These are phyloP conservation scores for Gopherus evgoodei DNA, from an alignment of 2,113 vertebrate species.

Conservation along the genomic window DNA sequence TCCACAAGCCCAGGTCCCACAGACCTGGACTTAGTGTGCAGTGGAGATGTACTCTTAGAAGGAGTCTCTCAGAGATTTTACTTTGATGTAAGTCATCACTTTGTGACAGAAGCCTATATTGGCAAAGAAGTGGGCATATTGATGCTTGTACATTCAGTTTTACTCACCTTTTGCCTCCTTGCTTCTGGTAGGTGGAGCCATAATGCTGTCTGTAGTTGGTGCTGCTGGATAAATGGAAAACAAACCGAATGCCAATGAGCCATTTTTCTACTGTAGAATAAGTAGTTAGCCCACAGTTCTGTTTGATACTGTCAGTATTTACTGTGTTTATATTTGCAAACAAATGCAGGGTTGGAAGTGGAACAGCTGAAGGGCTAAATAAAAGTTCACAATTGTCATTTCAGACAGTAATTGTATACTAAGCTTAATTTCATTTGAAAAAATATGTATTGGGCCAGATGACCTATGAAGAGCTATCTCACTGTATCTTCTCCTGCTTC, in stretches of 20 bases:
- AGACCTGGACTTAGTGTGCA: neutral
- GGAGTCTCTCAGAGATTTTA: neutral
- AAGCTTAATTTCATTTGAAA: neutral
- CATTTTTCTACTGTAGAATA: neutral
- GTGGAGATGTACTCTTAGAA: neutral
- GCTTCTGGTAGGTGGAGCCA: neutral
- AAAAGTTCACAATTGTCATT: neutral
- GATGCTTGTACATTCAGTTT: neutral
- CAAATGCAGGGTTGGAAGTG: neutral
- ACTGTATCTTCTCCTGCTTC: neutral
- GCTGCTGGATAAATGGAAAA: neutral
- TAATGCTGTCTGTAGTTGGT: neutral
- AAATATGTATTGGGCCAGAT: fast-evolving
- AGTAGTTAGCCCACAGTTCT: neutral
- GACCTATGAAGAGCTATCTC: neutral
- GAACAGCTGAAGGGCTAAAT: neutral
- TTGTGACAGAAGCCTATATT: neutral
- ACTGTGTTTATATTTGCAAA: neutral
- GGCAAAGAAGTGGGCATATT: neutral
- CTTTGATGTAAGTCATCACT: neutral
- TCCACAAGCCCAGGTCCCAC: neutral
- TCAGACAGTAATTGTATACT: neutral
- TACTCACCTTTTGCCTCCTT: neutral
- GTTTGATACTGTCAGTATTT: neutral
- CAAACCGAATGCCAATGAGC: neutral